Base-by-base conservation (phyloP, 2,113 vertebrate species). In the Pipra filicauda region DNA sequence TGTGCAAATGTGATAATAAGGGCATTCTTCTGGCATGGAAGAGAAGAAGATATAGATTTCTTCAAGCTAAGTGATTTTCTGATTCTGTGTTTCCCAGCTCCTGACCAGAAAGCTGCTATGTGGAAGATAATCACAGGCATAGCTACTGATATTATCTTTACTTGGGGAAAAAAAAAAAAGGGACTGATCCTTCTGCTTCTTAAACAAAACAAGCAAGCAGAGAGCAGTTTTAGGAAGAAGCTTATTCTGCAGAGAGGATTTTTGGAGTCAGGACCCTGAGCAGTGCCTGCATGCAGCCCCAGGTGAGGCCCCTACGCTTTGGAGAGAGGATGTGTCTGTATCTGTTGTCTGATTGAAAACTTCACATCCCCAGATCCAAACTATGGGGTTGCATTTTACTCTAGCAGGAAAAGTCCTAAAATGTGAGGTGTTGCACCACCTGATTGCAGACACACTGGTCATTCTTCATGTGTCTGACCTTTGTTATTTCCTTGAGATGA, bases 261-360 rank as follows among this genome's bases (percentile, higher is more conserved):
- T 85, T 85, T 80, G 44, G 22, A 55, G 46, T 62, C 27, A 37
- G 46, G 44, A 33, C 61, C 41, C 41, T 58, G 20, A 62, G 21
- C 35, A 77, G 28, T 37, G 19, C 3, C 13, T 1, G 0, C 19
- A 8, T 11, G 8, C 22, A 91, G 41, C 8, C 27, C 9, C 39
- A 54, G 8, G 33, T 28, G 37, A 51, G 8, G 9, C 23, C 23
- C 5, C 37, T 2, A 31, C 4, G 9, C 28, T 93, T 30, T 58
- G 28, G 62, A 59, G 61, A 66, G 26, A 66, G 3, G 3, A 12
- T 62, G 3, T 30, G 3, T 61, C 54, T 51, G 0, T 8, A 7
- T 20, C 6, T 44, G 11, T 37, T 46, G 23, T 26, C 27, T 33
- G 8, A 8, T 28, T 65, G 35, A 46, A 75, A 54, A 44, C n/a